Percentiles rank a stretch among this genome's conserved stretches.
Evolutionary conservation across 2,113 vertebrate genomes (phyloP).

Genomic region (Nannospalax galili): DNA sequence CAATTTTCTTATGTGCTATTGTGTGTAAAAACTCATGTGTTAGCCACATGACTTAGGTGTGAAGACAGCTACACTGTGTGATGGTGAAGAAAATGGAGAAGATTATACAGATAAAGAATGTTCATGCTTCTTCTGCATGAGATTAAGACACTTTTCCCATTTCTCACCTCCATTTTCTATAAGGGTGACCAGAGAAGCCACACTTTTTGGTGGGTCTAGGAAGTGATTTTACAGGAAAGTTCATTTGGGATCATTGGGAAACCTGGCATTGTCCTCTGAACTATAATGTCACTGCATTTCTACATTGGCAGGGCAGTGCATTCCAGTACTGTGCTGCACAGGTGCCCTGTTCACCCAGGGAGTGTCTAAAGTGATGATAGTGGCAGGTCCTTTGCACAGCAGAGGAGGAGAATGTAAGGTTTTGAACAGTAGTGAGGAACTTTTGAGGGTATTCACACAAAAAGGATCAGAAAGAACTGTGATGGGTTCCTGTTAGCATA

Average conservation of each 20-base stretch:
- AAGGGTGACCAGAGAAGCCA: not conserved
- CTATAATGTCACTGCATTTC: not conserved
- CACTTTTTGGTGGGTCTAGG: not conserved
- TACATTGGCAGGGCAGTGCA: not conserved
- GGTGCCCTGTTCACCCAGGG: not conserved
- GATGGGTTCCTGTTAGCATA: not conserved
- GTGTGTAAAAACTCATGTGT: not conserved
- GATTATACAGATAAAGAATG: not conserved
- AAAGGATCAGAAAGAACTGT: not conserved
- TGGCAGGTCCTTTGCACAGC: not conserved
- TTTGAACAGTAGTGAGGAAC: not conserved
- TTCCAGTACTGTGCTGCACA: not conserved
- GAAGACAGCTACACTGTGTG: not conserved
- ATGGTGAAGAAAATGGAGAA: conserved; percentile 28
- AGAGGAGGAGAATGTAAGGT: not conserved
- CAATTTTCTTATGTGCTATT: not conserved
- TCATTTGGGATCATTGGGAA: not conserved
- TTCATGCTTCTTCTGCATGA: conserved; percentile 6
- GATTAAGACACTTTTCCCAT: not conserved
- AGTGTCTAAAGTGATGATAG: not conserved
- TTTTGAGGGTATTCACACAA: too few relatives aligned
- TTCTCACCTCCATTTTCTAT: not conserved
- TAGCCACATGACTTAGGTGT: conserved; percentile 8
- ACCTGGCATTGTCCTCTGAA: not conserved
- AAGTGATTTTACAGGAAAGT: not conserved